Base-by-base conservation (phyloP, 2,797 vertebrate species). In the Sarcoramphus papa region DNA sequence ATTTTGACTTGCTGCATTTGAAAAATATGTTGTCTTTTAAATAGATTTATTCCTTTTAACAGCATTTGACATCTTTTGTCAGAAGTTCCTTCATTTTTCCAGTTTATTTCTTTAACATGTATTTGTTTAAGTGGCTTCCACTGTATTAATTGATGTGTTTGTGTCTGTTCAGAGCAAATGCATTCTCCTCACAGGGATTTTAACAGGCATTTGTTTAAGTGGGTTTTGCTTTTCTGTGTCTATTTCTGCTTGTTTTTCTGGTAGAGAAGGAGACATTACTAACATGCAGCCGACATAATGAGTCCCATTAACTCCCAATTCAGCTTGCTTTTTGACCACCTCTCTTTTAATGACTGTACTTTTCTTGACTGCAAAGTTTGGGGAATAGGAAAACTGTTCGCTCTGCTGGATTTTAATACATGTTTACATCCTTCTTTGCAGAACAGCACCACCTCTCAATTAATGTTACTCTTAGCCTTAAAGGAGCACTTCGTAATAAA, bases 71-170 rank as follows among this genome's bases (percentile, higher is more conserved):
- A 94, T 75, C 72, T 94, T 95, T 80, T 95, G 93, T 92, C 90
- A 88, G 85, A 84, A 95, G 73, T 94, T 91, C 92, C 92, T 95
- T 96, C 93, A 88, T 94, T 97, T 96, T 86, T 63, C 45, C 78
- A 78, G 74, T 94, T 95, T 97, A 94, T 97, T 97, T 97, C 94
- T 97, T 97, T 96, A 97, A 94, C 97, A 59, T 95, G 93, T 98
- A 98, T 98, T 98, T 97, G 95, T 98, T 98, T 98, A 98, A 98
- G 97, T 97, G 97, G 82, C 97, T 98, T 97, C 97, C 94, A 93
- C 96, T 96, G 96, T 97, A 98, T 97, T 98, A 98, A 98, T 98
- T 98, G 97, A 97, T 93, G 85, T 97, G 97, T 98, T 98, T 98
- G 97, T 97, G 95, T 97, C 97, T 96, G 92, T 86, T 97, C 85